phyloP scores from a whole-genome alignment of 2,113 vertebrate genomes.

The Hydropotes inermis region DNA sequence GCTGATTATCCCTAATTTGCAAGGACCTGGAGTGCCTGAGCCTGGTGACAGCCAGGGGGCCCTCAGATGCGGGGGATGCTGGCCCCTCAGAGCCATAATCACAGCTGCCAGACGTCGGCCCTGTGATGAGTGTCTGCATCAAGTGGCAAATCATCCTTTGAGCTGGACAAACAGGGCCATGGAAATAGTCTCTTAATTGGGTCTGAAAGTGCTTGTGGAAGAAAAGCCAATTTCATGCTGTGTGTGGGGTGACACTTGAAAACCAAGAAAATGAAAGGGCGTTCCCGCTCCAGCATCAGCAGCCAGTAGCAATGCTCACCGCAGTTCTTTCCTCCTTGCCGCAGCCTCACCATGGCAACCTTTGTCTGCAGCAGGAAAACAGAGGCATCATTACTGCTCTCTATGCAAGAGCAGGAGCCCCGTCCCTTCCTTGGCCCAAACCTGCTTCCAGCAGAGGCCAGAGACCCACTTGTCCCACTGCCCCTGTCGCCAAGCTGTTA shows the following conservation, averaged over 20 bases:
- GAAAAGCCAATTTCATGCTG: constrained; percentile 67
- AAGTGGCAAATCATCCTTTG: constrained; percentile 65
- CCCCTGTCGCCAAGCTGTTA: background rate
- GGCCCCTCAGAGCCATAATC: constrained; percentile 47
- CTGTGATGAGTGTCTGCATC: background rate
- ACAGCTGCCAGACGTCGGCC: background rate
- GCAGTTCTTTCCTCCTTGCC: constrained; percentile 53
- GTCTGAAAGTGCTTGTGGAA: constrained; percentile 74
- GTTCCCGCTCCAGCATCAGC: constrained; percentile 72
- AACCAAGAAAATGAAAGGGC: constrained; percentile 82
- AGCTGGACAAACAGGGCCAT: constrained; percentile 57
- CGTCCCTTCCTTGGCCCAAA: background rate
- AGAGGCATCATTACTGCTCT: constrained; percentile 67
- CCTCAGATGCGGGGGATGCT: constrained; percentile 9
- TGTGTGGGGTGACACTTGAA: constrained; percentile 74
- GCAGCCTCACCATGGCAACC: constrained; percentile 81
- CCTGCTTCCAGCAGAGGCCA: background rate
- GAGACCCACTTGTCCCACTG: background rate
- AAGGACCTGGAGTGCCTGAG: constrained; percentile 27
- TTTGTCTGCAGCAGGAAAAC: constrained; percentile 66
- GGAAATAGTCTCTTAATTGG: constrained; percentile 78
- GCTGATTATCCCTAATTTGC: constrained; percentile 70
- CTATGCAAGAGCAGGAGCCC: background rate
- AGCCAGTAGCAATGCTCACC: constrained; percentile 54
- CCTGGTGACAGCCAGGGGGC: background rate